A percentile compares a stretch with the other conserved stretches of the same genome.
phyloP scores from a whole-genome alignment of 2,797 vertebrate species.

The Sebastiscus albofasciatus region DNA sequence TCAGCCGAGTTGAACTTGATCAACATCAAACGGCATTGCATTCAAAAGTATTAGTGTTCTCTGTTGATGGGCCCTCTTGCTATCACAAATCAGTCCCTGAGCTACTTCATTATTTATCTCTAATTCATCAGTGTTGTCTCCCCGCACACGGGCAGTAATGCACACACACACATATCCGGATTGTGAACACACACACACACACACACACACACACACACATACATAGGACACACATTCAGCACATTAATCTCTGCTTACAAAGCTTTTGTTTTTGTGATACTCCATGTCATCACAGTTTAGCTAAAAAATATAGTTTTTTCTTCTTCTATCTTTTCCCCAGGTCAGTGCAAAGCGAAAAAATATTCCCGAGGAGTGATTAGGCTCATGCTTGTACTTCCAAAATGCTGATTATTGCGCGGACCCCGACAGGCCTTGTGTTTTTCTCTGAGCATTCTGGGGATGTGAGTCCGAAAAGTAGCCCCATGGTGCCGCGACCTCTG shows the following conservation, averaged over 20 bases:
- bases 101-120: constrained; percentile 86
- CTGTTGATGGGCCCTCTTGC: constrained; percentile 84
- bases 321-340: constrained; percentile 44
- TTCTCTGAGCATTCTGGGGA: constrained; percentile 78
- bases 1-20: constrained; percentile 85
- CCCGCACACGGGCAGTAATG: constrained; percentile 71
- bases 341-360: constrained; percentile 56
- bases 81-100: constrained; percentile 84
- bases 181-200: constrained; percentile 47
- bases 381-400: constrained; percentile 74
- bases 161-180: constrained; percentile 67
- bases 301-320: constrained; percentile 22
- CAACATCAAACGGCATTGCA: constrained; percentile 85
- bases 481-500: constrained; percentile 79
- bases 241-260: constrained; percentile 68
- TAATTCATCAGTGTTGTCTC: constrained; percentile 85
- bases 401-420: constrained; percentile 74
- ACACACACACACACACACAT: constrained; percentile 49
- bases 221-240: constrained; percentile 54
- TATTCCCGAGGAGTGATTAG: constrained; percentile 69
- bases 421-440: constrained; percentile 71
- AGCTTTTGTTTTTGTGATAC: constrained; percentile 63
- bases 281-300: constrained; percentile 51
- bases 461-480: constrained; percentile 80
- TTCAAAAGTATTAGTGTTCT: constrained; percentile 87